Evolutionary conservation across 2,113 vertebrate species (phyloP).

Genomic region (Poeciliopsis occidentalis): DNA sequence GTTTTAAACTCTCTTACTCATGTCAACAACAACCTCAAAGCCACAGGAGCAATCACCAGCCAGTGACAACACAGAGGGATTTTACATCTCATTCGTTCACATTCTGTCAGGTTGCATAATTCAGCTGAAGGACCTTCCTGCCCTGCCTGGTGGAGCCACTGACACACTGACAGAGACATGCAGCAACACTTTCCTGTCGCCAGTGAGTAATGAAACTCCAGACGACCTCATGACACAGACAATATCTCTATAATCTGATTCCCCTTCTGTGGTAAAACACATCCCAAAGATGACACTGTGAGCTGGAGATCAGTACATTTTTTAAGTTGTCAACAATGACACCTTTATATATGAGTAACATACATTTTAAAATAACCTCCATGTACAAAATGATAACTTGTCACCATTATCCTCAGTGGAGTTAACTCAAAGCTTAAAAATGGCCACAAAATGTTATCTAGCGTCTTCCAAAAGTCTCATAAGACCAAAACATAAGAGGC

Average conservation of each 20-base stretch:
- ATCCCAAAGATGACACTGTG: slow-evolving; percentile 29
- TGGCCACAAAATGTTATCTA: no score
- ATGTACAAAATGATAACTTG: slow-evolving; percentile 28
- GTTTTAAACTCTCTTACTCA: slow-evolving; percentile 19
- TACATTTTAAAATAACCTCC: slow-evolving; percentile 17
- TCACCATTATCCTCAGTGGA: slow-evolving; percentile 31
- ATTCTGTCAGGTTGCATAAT: slow-evolving; percentile 43
- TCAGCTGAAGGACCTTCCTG: slow-evolving; percentile 37
- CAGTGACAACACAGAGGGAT: slow-evolving; percentile 8
- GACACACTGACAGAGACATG: slow-evolving; percentile 33
- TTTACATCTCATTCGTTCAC: slow-evolving; percentile 50
- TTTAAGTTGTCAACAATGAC: slow-evolving; percentile 33
- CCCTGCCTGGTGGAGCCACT: slow-evolving; percentile 7
- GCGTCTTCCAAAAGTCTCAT: neutral
- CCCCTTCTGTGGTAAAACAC: neutral
- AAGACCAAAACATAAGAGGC: slow-evolving; percentile 12
- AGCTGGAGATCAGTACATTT: slow-evolving; percentile 21
- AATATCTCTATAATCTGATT: slow-evolving; percentile 10
- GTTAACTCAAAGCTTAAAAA: slow-evolving; percentile 19
- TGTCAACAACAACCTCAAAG: slow-evolving; percentile 10
- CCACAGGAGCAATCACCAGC: neutral
- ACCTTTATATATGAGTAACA: slow-evolving; percentile 27
- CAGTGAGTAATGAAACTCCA: slow-evolving; percentile 52
- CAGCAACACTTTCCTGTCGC: slow-evolving; percentile 39
- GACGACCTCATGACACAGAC: slow-evolving; percentile 28